These are phyloP conservation scores for Sciurus carolinensis DNA, from an alignment of 2,797 vertebrate genomes.

Conservation along the genomic window DNA sequence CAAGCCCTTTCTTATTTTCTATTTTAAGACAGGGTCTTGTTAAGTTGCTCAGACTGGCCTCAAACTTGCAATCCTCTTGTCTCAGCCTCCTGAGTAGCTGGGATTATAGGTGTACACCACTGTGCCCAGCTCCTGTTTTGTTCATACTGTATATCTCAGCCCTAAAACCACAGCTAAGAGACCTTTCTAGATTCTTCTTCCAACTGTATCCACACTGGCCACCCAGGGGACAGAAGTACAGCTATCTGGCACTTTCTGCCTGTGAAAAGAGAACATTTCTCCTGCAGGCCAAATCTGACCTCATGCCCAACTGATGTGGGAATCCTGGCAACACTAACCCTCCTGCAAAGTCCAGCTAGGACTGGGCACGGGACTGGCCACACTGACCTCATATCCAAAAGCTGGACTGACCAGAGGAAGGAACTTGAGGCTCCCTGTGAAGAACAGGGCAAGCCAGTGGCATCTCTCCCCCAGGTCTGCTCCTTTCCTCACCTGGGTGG, in stretches of 20 bases:
- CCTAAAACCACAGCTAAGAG: not conserved
- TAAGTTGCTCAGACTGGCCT: too few relatives aligned
- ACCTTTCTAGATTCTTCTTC: constrained; percentile 22
- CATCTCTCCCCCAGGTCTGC: not conserved
- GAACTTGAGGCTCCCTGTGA: not conserved
- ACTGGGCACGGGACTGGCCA: not conserved
- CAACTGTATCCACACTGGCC: not conserved
- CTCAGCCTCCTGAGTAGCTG: too few relatives aligned
- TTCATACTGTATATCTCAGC: not conserved
- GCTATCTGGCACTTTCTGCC: not conserved
- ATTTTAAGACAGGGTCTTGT: too few relatives aligned
- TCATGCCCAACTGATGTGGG: not conserved
- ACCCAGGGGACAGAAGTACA: not conserved
- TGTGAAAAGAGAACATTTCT: not conserved
- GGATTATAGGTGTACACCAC: too few relatives aligned
- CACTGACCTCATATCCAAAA: not conserved
- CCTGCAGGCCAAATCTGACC: not conserved
- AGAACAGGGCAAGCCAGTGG: not conserved
- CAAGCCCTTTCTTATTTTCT: too few relatives aligned
- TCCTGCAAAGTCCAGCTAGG: not conserved
- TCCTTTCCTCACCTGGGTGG: not conserved
- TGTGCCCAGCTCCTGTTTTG: not conserved
- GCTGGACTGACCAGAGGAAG: not conserved
- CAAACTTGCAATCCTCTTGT: too few relatives aligned
- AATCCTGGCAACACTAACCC: not conserved